These are phyloP conservation scores for Diacarnus erythraeanus DNA, from an alignment of 37 sponge, comb jelly and placozoan genomes.

Conservation along the genomic window DNA sequence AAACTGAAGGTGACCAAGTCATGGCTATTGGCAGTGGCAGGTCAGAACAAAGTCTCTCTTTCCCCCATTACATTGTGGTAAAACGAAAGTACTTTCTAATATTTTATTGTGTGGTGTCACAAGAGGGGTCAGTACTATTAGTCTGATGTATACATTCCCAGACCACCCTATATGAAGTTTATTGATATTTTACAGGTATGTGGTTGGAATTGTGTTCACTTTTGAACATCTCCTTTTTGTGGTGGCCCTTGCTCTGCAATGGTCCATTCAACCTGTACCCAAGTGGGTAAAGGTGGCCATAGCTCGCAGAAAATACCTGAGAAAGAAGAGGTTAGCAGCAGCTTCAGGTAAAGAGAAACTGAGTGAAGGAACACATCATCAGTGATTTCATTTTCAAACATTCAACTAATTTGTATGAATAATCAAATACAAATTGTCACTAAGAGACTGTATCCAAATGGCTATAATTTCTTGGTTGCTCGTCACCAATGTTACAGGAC, in stretches of 20 bases:
- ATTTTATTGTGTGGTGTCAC: no score
- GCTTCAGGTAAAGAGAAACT: not conserved
- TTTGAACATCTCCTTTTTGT: constrained; percentile 67
- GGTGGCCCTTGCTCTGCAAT: constrained; percentile 53
- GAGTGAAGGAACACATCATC: not conserved
- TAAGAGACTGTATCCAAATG: no score
- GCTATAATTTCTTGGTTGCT: no score
- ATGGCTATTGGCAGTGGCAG: constrained; percentile 65
- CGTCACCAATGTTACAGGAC: no score
- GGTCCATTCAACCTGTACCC: constrained; percentile 35
- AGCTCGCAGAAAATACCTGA: constrained; percentile 40
- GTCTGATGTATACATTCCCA: not conserved
- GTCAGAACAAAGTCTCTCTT: no score
- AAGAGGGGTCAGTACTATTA: no score
- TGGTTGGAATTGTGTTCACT: constrained; percentile 55
- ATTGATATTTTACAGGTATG: constrained; percentile 44
- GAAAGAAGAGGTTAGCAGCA: constrained; percentile 3
- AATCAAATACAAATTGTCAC: not conserved
- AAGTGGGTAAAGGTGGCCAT: constrained; percentile 56
- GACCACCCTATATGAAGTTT: not conserved
- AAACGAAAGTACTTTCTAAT: no score
- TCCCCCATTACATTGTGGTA: not conserved
- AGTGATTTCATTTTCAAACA: not conserved
- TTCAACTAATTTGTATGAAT: not conserved
- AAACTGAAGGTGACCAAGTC: constrained; percentile 36